Conservation (phyloP, 2,888 invertebrate species). For the Dorcus parallelipipedus region DNA sequence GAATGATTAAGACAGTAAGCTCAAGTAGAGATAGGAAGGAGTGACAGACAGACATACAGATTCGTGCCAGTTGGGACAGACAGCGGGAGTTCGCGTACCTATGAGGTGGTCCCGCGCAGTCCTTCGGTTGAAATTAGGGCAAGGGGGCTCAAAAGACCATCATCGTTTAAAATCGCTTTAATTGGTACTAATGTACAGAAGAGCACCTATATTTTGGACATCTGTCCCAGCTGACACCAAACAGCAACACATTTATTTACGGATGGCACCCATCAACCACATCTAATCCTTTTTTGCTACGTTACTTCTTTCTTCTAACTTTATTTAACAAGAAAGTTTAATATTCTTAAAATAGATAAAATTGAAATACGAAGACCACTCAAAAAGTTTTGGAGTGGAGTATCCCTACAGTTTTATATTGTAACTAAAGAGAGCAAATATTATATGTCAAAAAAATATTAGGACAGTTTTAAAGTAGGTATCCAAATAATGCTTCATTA, state of each 20-base stretch:
- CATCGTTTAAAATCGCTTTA: conserved; percentile 29
- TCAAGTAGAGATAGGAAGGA: neutral
- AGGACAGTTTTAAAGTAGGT: too few species aligned
- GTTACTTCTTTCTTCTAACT: too few species aligned
- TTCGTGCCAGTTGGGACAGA: conserved; percentile 59
- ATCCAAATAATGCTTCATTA: too few species aligned
- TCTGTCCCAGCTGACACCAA: conserved; percentile 51
- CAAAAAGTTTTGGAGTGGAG: too few species aligned
- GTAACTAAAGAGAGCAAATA: too few species aligned
- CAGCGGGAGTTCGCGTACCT: conserved; percentile 40
- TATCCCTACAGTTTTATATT: too few species aligned
- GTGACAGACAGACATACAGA: conserved; percentile 40
- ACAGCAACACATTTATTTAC: conserved; percentile 18
- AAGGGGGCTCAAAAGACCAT: conserved; percentile 21
- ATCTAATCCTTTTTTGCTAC: neutral
- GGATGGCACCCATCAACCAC: conserved; percentile 3
- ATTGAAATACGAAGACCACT: too few species aligned
- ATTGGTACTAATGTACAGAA: conserved; percentile 37
- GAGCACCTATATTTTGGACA: conserved; percentile 41
- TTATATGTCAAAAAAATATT: too few species aligned
- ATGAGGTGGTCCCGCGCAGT: conserved; percentile 37
- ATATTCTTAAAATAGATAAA: too few species aligned
- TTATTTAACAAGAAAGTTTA: too few species aligned
- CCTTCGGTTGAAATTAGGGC: conserved; percentile 10
- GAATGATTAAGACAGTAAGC: too few species aligned